phyloP scores from a whole-genome alignment of 2,797 vertebrate species.

The Tokudaia tokunoshimensis region DNA sequence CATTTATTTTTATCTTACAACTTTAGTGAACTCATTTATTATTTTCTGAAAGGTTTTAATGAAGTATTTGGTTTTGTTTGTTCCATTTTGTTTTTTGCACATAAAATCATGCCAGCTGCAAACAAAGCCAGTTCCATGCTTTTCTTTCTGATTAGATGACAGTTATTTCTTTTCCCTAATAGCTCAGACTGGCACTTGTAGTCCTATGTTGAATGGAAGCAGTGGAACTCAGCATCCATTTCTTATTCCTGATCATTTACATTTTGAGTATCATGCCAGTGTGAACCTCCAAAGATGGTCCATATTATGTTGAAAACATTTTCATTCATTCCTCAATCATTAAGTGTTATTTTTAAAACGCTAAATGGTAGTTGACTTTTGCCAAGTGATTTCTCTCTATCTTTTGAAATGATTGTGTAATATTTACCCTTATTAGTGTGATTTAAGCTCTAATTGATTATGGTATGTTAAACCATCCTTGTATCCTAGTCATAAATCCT shows the following conservation, averaged over 20 bases:
- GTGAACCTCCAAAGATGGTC: background rate
- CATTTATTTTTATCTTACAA: background rate
- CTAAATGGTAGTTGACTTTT: background rate
- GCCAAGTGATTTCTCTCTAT: background rate
- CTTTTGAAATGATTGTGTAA: background rate
- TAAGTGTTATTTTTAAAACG: background rate
- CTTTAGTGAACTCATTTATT: background rate
- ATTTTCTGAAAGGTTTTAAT: background rate
- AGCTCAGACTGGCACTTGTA: background rate
- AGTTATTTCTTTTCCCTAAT: background rate
- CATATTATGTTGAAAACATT: background rate
- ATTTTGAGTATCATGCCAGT: background rate
- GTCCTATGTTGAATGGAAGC: background rate
- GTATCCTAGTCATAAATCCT: background rate
- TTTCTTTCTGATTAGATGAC: background rate
- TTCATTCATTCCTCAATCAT: background rate
- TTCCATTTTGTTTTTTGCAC: background rate
- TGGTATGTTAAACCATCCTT: background rate
- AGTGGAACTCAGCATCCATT: background rate
- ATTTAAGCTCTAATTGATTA: background rate
- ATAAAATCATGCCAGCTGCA: background rate
- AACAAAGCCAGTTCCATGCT: background rate
- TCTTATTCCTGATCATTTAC: background rate
- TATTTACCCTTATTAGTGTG: background rate
- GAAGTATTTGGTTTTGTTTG: background rate